Conservation (phyloP, 2,113 vertebrate genomes). For the Myodes glareolus region DNA sequence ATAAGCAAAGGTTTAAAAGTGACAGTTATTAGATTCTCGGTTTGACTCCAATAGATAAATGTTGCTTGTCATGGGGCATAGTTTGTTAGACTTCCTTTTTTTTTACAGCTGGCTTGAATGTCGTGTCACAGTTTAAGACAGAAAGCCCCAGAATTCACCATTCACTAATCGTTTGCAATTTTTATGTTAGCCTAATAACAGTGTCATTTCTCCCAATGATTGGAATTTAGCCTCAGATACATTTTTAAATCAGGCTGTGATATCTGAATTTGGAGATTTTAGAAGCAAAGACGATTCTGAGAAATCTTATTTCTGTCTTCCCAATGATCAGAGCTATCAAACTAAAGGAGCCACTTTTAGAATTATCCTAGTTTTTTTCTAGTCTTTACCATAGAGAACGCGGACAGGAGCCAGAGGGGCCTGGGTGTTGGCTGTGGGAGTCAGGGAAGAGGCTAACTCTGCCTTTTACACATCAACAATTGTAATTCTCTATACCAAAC, state of each 20-base stretch:
- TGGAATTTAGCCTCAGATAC: conserved; percentile 28
- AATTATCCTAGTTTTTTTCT: background rate
- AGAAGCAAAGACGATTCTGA: background rate
- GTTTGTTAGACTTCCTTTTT: background rate
- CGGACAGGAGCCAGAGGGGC: too few relatives aligned
- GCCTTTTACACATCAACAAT: background rate
- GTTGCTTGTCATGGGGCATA: background rate
- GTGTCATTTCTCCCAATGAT: background rate
- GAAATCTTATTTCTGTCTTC: background rate
- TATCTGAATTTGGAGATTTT: conserved; percentile 9
- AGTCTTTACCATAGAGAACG: background rate
- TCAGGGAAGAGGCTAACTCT: background rate
- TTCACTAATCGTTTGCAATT: conserved; percentile 7
- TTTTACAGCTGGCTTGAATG: background rate
- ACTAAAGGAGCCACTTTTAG: background rate
- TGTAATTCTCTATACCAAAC: background rate
- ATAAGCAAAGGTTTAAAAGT: background rate
- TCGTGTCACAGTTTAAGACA: background rate
- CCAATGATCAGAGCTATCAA: background rate
- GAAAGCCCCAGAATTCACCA: background rate
- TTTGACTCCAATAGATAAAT: conserved; percentile 30
- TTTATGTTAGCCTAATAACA: conserved; percentile 49
- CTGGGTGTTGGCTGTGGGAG: background rate
- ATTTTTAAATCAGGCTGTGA: background rate
- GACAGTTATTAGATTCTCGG: background rate